Base-by-base conservation (phyloP, 2,888 invertebrate species). In the Dynastes grantii region DNA sequence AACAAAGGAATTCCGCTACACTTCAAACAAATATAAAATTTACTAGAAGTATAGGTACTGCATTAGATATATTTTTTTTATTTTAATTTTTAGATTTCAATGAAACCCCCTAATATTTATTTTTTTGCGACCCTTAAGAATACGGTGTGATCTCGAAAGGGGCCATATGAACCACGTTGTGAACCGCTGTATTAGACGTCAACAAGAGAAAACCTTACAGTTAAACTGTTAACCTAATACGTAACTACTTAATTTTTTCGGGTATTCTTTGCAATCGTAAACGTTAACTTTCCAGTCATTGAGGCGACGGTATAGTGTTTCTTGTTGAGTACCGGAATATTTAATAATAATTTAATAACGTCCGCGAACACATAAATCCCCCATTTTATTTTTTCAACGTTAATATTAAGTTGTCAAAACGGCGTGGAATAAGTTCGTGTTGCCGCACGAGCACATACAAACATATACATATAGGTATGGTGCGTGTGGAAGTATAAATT, bases 401-500 rank as follows among this genome's bases (percentile, higher is more conserved):
- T 53, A 76, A 67, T 76, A 76, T 78, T 78, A 65, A 78, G 78
- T 71, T 73, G 78, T 78, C 78, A 78, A 78, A 78, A 71, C 58
- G 55, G 8, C 55, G 55, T 51, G 49, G 51, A 64, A 51, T 53
- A 32, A 76, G 64, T 45, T 53, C 13, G 76, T 63, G 9, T 53
- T 22, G 22, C 22, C 22, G 45, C 51, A 73, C 73, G 55, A 32
- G 9, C 58, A 58, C 16, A 32, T 32, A 32, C 32, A 32, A 32
- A 4, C 32, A 5, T 32, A 32, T 58, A 51, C 58, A 9, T 6
- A 45, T 45, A 45, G 11, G 45, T 45, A 45, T 40, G 73, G 40
- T 16, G 55, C 55, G 55, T 40, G 73, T 58, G 58, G 73, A 73
- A 73, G 58, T 58, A 73, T 73, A 73, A 76, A 76, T 76, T 76